These are phyloP conservation scores for Panzeria rudis DNA, from an alignment of 2,888 invertebrate species.

Conservation along the genomic window DNA sequence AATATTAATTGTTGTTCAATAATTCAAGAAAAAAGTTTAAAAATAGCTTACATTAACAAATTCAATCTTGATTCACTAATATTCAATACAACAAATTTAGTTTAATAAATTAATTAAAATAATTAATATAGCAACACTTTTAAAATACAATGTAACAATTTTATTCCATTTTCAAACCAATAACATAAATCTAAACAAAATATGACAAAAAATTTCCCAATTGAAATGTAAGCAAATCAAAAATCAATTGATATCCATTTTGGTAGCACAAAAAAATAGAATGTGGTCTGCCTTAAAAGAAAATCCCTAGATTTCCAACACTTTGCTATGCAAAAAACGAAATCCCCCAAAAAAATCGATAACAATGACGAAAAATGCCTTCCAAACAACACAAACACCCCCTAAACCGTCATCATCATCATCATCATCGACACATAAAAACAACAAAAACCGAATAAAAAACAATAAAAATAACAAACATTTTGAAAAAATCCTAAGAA, in stretches of 20 bases:
- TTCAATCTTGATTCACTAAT: too few species aligned
- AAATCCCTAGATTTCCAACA: slow-evolving; percentile 70
- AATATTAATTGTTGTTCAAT: too few species aligned
- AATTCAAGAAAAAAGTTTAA: too few species aligned
- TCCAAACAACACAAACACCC: slow-evolving; percentile 61
- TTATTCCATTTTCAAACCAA: neutral
- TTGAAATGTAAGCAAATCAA: slow-evolving; percentile 65
- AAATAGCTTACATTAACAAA: too few species aligned
- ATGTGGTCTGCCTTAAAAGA: slow-evolving; percentile 58
- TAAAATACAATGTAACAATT: neutral
- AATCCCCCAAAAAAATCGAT: slow-evolving; percentile 18
- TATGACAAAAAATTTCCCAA: slow-evolving; percentile 14
- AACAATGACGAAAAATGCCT: slow-evolving; percentile 44
- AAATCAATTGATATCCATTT: slow-evolving; percentile 61
- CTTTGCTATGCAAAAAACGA: slow-evolving; percentile 37
- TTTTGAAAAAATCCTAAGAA: slow-evolving; percentile 36
- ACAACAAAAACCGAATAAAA: slow-evolving; percentile 32
- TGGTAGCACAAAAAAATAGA: neutral
- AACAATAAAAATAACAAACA: slow-evolving; percentile 20
- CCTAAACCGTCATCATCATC: slow-evolving; percentile 46
- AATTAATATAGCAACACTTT: neutral
- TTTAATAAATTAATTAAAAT: too few species aligned
- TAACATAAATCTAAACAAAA: neutral
- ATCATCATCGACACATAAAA: slow-evolving; percentile 47
- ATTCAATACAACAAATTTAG: neutral